Base-by-base conservation (phyloP, 2,797 vertebrate species). In the Loris lydekkerianus region DNA sequence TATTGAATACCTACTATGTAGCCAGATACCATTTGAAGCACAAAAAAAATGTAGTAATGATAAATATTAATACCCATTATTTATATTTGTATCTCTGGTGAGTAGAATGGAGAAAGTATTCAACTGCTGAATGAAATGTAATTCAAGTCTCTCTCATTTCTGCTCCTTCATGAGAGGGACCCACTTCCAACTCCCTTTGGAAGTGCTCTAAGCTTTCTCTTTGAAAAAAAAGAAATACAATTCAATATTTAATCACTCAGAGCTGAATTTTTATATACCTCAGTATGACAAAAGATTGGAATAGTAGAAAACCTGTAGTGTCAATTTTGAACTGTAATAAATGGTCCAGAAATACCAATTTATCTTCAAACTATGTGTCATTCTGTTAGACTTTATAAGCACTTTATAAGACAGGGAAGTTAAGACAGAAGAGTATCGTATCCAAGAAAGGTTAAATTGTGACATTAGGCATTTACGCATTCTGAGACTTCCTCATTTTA, bases 361-460 rank as follows among this genome's bases (percentile, higher is more conserved):
- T 93, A 25, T 90, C 53, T 86, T 92, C 70, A 92, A 96, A 94
- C n/a, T 81, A 37, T 20, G 20, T 72, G 15, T 29, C 73, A 77
- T 49, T 43, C 70, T 75, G 18, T 86, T 49, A 56, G 43, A 96
- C 3, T n/a, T 17, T n/a, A 1, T 78, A 40, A 92, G 37, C 37
- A 92, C 4, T 43, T 17, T 40, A 3, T 73, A 46, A 96, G 49
- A 92, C 13, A 91, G 13, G 67, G 40, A 94, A 84, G 31, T 88
- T 80, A 89, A 85, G 13, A 72, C 11, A 65, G n/a, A 86, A n/a
- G 29, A 95, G 67, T 40, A 85, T 3, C 9, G 65, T 96, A 31
- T 67, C 21, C 90, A 56, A 91, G 65, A 84, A 89, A 53, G 37
- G 43, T 72, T 95, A 94, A 88, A 91, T 10, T 46, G 20, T n/a